Evolutionary conservation across 2,888 invertebrate species (phyloP).

Genomic region (Synanthedon myopaeformis): DNA sequence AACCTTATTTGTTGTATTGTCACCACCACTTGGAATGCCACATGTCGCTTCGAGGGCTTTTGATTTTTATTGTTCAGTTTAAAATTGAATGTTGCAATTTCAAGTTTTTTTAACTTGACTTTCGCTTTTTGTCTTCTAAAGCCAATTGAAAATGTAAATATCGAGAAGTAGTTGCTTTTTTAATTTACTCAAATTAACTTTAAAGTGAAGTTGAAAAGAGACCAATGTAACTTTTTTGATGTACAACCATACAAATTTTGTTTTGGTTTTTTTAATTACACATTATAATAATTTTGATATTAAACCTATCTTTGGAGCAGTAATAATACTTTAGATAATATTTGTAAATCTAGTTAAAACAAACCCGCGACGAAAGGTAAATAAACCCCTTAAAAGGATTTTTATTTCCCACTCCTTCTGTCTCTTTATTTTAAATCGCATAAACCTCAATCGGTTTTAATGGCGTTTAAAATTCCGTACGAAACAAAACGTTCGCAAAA

Average conservation of each 20-base stretch:
- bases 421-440: not conserved
- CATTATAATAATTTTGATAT: too few relatives aligned
- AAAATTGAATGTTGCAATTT: conserved; percentile 17
- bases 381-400: not conserved
- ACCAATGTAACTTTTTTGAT: too few relatives aligned
- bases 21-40: conserved; percentile 67
- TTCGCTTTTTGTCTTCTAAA: conserved; percentile 3
- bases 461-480: conserved; percentile 40
- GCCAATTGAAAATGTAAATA: not conserved
- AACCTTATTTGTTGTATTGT: conserved; percentile 67
- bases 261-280: too few relatives aligned
- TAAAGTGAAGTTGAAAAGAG: too few relatives aligned
- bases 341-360: not conserved
- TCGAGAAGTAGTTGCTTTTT: too few relatives aligned
- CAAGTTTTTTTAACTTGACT: conserved; percentile 23
- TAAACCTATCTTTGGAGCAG: too few relatives aligned
- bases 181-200: too few relatives aligned
- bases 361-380: not conserved
- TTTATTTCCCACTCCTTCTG: not conserved
- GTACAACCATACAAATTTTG: too few relatives aligned
- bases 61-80: conserved; percentile 37
- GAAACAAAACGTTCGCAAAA: conserved; percentile 22
- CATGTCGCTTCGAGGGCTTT: conserved; percentile 65
- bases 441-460: conserved; percentile 26
- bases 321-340: too few relatives aligned